Conservation (phyloP, 2,113 vertebrate genomes). For the Pholis gunnellus region DNA sequence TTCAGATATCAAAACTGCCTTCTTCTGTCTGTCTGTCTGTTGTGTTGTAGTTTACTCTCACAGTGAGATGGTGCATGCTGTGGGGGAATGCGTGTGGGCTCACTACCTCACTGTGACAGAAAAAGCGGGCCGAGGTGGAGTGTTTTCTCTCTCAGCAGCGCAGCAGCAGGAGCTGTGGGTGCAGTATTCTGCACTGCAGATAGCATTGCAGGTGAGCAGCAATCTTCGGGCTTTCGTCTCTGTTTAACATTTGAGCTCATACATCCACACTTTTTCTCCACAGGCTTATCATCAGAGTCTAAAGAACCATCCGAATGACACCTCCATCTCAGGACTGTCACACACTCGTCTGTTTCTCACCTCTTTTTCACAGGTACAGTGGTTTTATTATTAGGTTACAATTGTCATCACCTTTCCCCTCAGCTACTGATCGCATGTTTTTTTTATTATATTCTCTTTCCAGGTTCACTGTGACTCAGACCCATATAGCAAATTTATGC, state of each 20-base stretch:
- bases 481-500: conserved; percentile 71
- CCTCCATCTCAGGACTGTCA: conserved; percentile 78
- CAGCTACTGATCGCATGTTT: not conserved
- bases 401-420: not conserved
- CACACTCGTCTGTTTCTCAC: conserved; percentile 77
- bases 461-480: conserved; percentile 81
- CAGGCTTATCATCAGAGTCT: conserved; percentile 82
- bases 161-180: conserved; percentile 83
- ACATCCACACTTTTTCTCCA: conserved; percentile 40
- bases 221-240: not conserved
- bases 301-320: conserved; percentile 59
- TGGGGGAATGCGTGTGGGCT: conserved; percentile 79
- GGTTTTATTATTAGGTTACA: not conserved
- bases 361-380: conserved; percentile 81
- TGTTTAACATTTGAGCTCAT: not conserved
- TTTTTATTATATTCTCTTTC: conserved; percentile 2
- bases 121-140: conserved; percentile 28
- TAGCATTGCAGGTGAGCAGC: conserved; percentile 77
- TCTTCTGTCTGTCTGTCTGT: conserved; percentile 25
- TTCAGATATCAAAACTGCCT: not conserved
- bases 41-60: conserved; percentile 71
- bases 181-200: conserved; percentile 83
- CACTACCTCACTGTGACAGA: conserved; percentile 73
- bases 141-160: conserved; percentile 48
- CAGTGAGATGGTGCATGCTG: conserved; percentile 61